Percentiles rank a stretch among this genome's conserved stretches.
Conservation (phyloP, 2,113 vertebrate genomes). For the Sialia sialis region DNA sequence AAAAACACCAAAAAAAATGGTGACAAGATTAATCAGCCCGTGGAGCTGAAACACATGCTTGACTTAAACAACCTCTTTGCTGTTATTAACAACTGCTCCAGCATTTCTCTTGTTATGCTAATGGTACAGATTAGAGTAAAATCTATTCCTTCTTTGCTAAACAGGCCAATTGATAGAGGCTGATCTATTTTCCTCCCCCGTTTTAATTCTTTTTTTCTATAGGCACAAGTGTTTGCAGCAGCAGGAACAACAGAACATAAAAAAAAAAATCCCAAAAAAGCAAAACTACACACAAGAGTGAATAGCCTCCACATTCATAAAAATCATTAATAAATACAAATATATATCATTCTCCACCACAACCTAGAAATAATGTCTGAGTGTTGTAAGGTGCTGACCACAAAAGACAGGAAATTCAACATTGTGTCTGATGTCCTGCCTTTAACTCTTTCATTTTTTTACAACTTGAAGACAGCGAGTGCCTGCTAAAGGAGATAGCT, state of each 20-base stretch:
- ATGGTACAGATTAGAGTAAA: constrained; percentile 76
- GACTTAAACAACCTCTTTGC: constrained; percentile 78
- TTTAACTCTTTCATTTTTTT: neutral
- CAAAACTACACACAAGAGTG: neutral
- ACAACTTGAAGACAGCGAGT: neutral
- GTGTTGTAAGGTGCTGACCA: neutral
- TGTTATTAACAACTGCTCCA: constrained; percentile 75
- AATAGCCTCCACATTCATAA: neutral
- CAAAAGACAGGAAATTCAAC: constrained; percentile 37
- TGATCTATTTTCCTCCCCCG: constrained; percentile 47
- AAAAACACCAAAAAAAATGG: neutral
- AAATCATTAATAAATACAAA: constrained; percentile 35
- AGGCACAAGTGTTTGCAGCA: constrained; percentile 36
- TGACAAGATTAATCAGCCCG: constrained; percentile 76
- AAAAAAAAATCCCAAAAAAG: neutral
- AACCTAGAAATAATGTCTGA: neutral
- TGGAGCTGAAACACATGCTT: constrained; percentile 75
- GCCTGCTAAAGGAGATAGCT: neutral
- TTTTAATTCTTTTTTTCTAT: constrained; percentile 39
- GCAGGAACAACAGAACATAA: constrained; percentile 15
- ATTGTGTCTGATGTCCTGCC: neutral
- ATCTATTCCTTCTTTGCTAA: constrained; percentile 71
- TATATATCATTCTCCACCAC: neutral
- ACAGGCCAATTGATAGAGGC: constrained; percentile 69
- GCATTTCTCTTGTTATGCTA: constrained; percentile 80